Conservation (phyloP, 2,113 vertebrate genomes). For the Pangasianodon hypophthalmus region DNA sequence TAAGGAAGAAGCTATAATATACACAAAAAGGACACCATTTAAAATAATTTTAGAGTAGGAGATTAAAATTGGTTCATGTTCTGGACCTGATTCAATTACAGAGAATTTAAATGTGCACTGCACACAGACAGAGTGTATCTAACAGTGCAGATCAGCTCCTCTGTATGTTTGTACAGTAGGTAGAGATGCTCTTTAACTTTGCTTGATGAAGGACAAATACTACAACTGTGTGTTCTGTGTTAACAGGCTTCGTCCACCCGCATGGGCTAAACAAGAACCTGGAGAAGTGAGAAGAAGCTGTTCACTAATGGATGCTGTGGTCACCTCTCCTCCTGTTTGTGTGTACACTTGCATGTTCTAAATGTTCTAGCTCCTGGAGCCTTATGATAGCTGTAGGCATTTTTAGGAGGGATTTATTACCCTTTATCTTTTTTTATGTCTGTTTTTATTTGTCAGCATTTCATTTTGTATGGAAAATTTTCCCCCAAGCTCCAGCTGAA, state of each 20-base stretch:
- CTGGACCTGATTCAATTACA: not conserved
- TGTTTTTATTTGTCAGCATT: not conserved
- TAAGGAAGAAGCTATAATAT: too few species aligned
- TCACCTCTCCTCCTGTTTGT: slow-evolving; percentile 21
- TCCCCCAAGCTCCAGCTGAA: not conserved
- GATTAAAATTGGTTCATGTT: not conserved
- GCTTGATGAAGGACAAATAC: not conserved
- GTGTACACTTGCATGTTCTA: slow-evolving; percentile 51
- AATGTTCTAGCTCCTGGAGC: slow-evolving; percentile 1
- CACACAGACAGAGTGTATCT: not conserved
- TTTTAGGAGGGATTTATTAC: slow-evolving; percentile 8
- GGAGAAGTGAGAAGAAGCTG: not conserved
- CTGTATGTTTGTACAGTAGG: not conserved
- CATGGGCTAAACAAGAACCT: slow-evolving; percentile 54
- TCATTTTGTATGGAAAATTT: not conserved
- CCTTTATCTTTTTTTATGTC: not conserved
- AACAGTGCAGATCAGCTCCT: not conserved
- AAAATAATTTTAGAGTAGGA: not conserved
- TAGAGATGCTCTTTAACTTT: not conserved
- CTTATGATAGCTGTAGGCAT: not conserved
- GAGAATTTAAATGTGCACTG: not conserved
- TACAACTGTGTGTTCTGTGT: not conserved
- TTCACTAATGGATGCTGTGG: slow-evolving; percentile 23
- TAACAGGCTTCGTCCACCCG: slow-evolving; percentile 55
- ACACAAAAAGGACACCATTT: too few species aligned